Evolutionary conservation across 2,113 vertebrate species (phyloP), one percentile per base, ranked within the genome.

Genomic region (Chauna torquata): DNA sequence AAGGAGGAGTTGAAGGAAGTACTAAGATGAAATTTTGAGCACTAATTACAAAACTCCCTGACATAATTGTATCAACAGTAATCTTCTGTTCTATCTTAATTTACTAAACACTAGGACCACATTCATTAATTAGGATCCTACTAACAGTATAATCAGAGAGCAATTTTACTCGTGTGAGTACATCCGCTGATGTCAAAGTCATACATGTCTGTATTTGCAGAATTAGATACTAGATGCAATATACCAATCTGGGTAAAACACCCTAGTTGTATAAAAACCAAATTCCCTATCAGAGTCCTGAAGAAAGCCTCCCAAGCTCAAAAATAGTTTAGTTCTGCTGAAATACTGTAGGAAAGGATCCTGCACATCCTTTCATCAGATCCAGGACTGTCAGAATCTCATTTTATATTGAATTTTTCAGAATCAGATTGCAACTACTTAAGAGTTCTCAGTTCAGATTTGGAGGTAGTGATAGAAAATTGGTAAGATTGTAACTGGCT

Each of bases 71-170:
- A 88, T 32, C 86, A 94, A 62, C 72, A 93, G 75, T 77, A 82
- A 85, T 88, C 90, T 91, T 77, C 87, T 82, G 71, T 6, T 96
- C 75, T 64, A 16, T 77, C 92, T 89, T 91, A 82, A 86, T 86
- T 96, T 86, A 36, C 80, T 72, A 52, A 93, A 81, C 82, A 88
- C 34, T 79, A 49, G 76, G 38, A 49, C 44, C 52, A 76, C 47
- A 40, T 79, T 86, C 25, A 24, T 90, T 94, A 93, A 93, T 88
- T 86, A 59, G 92, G 64, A 86, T 64, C 32, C 59, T 44, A 66
- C 6, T 55, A 62, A 49, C 50, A 70, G 50, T 19, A 92, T 64
- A 72, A 59, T 23, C 87, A 92, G 66, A 66, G 45, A 82, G 28
- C 32, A 68, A 10, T 92, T 90, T 66, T 14, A 30, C 32, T 82